phyloP scores from a whole-genome alignment of 2,113 vertebrate species.

The Porphyrio hochstetteri region DNA sequence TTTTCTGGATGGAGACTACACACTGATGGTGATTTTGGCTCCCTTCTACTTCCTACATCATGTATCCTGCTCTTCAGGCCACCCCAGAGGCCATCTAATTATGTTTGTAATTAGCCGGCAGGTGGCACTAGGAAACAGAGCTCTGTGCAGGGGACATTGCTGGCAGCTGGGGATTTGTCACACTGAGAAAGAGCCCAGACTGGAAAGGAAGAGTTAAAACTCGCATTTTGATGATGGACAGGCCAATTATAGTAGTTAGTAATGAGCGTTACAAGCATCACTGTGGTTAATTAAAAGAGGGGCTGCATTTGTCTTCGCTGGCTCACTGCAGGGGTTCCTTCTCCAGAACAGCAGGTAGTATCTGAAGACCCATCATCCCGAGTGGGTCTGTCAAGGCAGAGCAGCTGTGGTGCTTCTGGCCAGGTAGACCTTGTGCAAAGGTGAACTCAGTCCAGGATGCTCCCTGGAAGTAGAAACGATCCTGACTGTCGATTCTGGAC shows the following conservation, averaged over 20 bases:
- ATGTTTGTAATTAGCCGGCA: not conserved
- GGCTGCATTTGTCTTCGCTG: not conserved
- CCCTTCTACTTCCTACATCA: not conserved
- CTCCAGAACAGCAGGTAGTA: not conserved
- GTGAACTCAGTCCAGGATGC: not conserved
- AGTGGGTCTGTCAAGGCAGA: not conserved
- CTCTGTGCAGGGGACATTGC: not conserved
- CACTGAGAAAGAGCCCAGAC: not conserved
- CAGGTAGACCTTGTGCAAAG: not conserved
- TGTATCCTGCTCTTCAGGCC: not conserved
- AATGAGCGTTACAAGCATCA: not conserved
- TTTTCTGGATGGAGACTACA: not conserved
- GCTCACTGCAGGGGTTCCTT: not conserved
- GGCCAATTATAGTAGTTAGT: not conserved
- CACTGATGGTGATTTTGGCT: not conserved
- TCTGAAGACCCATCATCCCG: not conserved
- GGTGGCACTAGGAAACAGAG: conserved; percentile 8
- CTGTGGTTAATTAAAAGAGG: not conserved
- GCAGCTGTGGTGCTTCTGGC: not conserved
- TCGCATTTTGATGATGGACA: not conserved
- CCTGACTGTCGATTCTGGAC: not conserved
- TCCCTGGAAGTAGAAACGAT: not conserved
- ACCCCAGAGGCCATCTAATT: not conserved
- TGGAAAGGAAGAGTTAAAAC: not conserved
- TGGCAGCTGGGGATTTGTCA: not conserved